Conservation (phyloP, 30 jellyfish, hydroid and myxozoan species). For the Pseudorhiza aurosa region DNA sequence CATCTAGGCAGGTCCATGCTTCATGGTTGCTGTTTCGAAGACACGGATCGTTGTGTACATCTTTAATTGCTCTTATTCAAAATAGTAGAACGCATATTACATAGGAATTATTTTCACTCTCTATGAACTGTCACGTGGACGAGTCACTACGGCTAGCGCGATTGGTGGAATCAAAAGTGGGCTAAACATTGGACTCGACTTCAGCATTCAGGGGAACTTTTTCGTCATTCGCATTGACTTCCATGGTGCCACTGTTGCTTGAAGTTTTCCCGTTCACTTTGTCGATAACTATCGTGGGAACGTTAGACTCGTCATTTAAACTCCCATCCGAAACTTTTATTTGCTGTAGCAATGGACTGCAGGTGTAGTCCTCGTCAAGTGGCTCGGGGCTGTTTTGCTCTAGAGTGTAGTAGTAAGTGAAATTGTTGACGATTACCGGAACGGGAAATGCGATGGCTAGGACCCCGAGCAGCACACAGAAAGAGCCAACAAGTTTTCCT, state of each 20-base stretch:
- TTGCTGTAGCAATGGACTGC: slow-evolving; percentile 80
- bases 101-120: too few species aligned
- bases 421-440: slow-evolving; percentile 94
- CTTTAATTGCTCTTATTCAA: too few species aligned
- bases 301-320: slow-evolving; percentile 1
- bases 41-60: too few species aligned
- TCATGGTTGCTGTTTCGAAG: too few species aligned
- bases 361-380: slow-evolving; percentile 83
- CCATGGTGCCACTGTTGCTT: background rate
- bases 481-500: slow-evolving; percentile 94
- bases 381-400: slow-evolving; percentile 96
- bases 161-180: too few species aligned
- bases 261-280: slow-evolving; percentile 57
- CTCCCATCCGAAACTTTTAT: slow-evolving; percentile 41
- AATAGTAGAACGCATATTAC: too few species aligned
- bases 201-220: slow-evolving; percentile 16
- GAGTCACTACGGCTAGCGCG: too few species aligned
- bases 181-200: slow-evolving; percentile 44
- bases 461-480: slow-evolving; percentile 93
- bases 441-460: slow-evolving; percentile 96
- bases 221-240: slow-evolving; percentile 57
- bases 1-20: too few species aligned
- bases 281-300: slow-evolving; percentile 52
- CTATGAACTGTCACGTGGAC: too few species aligned
- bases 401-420: slow-evolving; percentile 91